Evolutionary conservation across 1,140 invertebrate species (phyloP).

Genomic region (Steinernema khuongi): DNA sequence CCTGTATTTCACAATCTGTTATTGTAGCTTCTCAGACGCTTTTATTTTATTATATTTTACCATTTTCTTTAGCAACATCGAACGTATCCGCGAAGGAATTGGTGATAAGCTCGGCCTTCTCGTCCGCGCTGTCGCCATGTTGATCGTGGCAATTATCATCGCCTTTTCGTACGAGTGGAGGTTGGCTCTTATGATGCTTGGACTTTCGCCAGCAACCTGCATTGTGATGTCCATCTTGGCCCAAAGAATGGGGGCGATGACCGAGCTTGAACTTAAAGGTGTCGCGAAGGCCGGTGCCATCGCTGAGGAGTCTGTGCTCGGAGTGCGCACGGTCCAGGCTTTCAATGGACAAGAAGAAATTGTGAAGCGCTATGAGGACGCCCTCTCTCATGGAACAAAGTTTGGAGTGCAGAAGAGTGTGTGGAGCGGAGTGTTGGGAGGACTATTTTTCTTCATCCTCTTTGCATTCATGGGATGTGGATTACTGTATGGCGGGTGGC

Average conservation of each 20-base stretch:
- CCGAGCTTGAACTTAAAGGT: conserved; percentile 71
- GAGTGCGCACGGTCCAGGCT: conserved; percentile 73
- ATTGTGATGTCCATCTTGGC: conserved; percentile 35
- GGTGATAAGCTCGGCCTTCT: conserved; percentile 79
- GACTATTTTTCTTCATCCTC: conserved; percentile 37
- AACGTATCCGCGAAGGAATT: conserved; percentile 79
- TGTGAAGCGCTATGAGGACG: conserved; percentile 47
- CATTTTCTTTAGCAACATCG: conserved; percentile 69
- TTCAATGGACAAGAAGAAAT: conserved; percentile 75
- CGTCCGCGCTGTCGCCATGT: conserved; percentile 62
- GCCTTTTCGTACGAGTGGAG: conserved; percentile 45
- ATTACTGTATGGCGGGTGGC: conserved; percentile 41
- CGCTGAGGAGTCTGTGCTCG: conserved; percentile 73
- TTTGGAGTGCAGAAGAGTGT: conserved; percentile 45
- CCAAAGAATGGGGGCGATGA: conserved; percentile 52
- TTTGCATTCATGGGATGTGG: conserved; percentile 31
- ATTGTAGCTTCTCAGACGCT: too few species aligned
- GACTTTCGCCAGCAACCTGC: conserved; percentile 30
- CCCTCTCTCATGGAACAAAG: conserved; percentile 37
- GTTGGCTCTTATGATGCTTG: conserved; percentile 43
- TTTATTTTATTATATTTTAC: too few species aligned
- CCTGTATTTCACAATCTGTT: too few species aligned
- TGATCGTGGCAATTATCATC: conserved; percentile 37
- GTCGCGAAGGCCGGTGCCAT: conserved; percentile 73
- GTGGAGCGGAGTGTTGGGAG: conserved; percentile 50